Base-by-base conservation (phyloP, 1,140 invertebrate genomes). In the Formica selysi region DNA sequence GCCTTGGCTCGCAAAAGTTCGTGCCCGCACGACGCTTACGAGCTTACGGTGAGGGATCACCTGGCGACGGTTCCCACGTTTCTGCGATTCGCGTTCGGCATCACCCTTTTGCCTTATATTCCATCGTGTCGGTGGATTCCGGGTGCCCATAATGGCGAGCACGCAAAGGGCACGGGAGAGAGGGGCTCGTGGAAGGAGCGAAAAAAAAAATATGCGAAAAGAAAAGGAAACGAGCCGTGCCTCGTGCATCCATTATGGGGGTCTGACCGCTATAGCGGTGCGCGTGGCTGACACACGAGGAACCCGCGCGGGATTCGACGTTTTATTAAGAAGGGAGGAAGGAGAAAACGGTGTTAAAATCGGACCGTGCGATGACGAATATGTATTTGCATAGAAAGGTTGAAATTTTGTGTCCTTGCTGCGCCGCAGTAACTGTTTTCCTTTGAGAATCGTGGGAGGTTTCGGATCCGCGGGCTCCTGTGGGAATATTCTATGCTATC, bases 11-110 rank as follows among this genome's bases (percentile, higher is more conserved):
- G 87, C 85, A 91, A 70, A 88, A 90, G 86, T 91, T 84, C 84
- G 73, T 91, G 91, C 91, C 88, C n/a, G 67, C 76, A 26, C 86
- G 71, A 81, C 32, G 65, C 67, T 61, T 87, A 71, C 73, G 29
- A 54, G 62, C 26, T 78, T 73, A 76, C 85, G 61, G 32, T 51
- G 91, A 92, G 87, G 91, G 91, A 94, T 95, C 95, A 95, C 95
- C 95, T 95, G 95, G 94, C 94, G 87, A 91, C 89, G 91, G 93
- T 95, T 95, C 95, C 95, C 95, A 95, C 95, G 95, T 95, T 95
- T 95, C 94, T 95, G 93, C 93, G 91, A 94, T 94, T 93, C 93
- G 92, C 92, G 91, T 91, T 89, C 89, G 87, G 87, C 91, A 88
- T 93, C 91, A 92, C 91, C 92, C 92, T 92, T 51, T 94, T 93